A percentile compares a stretch with the other conserved stretches of the same genome.
phyloP scores from a whole-genome alignment of 2,888 invertebrate genomes.

The Sinohyriopsis cumingii region DNA sequence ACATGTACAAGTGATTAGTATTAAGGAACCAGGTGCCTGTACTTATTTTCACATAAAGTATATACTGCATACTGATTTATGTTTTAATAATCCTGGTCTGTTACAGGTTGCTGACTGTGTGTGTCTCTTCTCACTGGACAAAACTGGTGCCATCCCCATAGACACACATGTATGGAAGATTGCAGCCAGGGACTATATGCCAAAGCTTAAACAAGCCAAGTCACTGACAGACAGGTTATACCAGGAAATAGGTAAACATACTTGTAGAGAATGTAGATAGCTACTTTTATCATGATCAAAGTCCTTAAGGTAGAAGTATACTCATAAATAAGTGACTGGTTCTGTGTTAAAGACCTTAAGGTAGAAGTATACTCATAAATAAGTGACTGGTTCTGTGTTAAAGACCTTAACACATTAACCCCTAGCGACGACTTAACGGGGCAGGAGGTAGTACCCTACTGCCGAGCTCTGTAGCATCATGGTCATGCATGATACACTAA shows the following conservation, averaged over 20 bases:
- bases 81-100: constrained; percentile 2
- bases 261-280: no score
- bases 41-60: not conserved
- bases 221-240: constrained; percentile 88
- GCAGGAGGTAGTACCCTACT: no score
- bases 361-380: no score
- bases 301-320: no score
- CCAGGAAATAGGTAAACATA: constrained; percentile 82
- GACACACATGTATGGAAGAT: constrained; percentile 97
- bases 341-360: no score
- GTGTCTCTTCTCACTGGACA: constrained; percentile 94
- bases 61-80: no score
- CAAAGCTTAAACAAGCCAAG: constrained; percentile 83
- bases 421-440: no score
- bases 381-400: no score
- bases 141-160: constrained; percentile 90
- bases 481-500: no score
- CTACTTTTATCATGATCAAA: no score
- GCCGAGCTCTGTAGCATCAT: no score
- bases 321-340: not conserved
- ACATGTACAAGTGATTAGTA: not conserved
- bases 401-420: no score
- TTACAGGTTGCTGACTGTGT: constrained; percentile 95
- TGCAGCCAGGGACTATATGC: constrained; percentile 85
- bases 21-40: not conserved